These are phyloP conservation scores for Dioctria rufipes DNA, from an alignment of 2,888 invertebrate species.

Conservation along the genomic window DNA sequence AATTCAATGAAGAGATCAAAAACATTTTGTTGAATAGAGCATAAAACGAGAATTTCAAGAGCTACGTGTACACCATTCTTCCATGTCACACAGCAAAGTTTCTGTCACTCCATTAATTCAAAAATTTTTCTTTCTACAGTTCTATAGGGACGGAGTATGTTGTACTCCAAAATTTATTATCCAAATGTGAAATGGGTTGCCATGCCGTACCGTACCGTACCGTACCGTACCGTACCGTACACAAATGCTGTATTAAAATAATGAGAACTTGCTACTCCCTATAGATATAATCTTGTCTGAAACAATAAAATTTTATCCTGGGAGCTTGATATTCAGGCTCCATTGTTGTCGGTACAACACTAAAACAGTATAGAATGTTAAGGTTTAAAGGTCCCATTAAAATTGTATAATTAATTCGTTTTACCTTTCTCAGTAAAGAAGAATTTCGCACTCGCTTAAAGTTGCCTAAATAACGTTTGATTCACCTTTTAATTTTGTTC, in stretches of 20 bases:
- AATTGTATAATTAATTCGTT: slow-evolving; percentile 43
- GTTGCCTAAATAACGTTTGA: neutral
- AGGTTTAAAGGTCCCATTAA: slow-evolving; percentile 33
- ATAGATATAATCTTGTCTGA: neutral
- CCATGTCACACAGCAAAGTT: neutral
- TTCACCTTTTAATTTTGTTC: neutral
- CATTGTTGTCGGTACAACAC: slow-evolving; percentile 28
- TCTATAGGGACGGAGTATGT: neutral
- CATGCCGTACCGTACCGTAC: neutral
- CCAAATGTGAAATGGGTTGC: neutral
- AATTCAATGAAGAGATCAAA: too few species aligned
- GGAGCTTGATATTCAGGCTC: slow-evolving; percentile 28
- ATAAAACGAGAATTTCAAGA: too few species aligned
- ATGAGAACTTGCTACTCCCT: neutral
- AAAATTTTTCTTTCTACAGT: neutral
- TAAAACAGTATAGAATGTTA: neutral
- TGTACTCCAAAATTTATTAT: slow-evolving; percentile 11
- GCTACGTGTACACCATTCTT: neutral
- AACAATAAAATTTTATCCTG: slow-evolving; percentile 37
- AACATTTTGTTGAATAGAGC: too few species aligned
- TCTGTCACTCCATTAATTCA: neutral
- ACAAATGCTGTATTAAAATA: slow-evolving; percentile 17
- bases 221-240: neutral
- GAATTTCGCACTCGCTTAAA: slow-evolving; percentile 28
- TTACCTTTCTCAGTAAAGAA: neutral